Percentiles rank a stretch among this genome's conserved stretches.
These are phyloP conservation scores for Pammene aurita DNA, from an alignment of 2,888 invertebrate species.

Conservation along the genomic window DNA sequence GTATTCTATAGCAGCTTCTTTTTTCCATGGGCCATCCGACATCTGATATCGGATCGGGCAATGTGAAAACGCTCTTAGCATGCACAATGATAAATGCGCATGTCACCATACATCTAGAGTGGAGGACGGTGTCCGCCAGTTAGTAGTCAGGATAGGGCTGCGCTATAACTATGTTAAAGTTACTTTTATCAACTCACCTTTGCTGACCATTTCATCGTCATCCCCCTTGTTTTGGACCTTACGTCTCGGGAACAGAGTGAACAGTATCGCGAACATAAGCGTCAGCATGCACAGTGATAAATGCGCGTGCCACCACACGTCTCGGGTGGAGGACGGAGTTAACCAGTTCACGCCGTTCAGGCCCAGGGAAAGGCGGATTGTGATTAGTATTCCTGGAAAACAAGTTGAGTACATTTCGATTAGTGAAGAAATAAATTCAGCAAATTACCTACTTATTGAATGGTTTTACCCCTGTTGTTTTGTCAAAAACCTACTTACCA, in stretches of 20 bases:
- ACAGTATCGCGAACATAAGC: slow-evolving; percentile 70
- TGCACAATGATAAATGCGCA: slow-evolving; percentile 66
- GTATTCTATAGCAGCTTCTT: too few species aligned
- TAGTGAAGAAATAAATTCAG: too few species aligned
- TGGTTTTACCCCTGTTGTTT: too few species aligned
- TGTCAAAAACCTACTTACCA: slow-evolving; percentile 52
- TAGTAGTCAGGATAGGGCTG: too few species aligned
- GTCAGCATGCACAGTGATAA: slow-evolving; percentile 66
- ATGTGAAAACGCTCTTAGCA: too few species aligned
- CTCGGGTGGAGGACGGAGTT: slow-evolving; percentile 54
- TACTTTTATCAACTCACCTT: background rate
- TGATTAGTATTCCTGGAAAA: slow-evolving; percentile 69
- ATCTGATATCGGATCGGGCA: too few species aligned
- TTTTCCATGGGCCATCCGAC: too few species aligned
- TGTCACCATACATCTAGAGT: slow-evolving; percentile 68
- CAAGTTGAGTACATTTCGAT: background rate
- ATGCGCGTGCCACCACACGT: slow-evolving; percentile 74
- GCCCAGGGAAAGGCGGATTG: slow-evolving; percentile 71
- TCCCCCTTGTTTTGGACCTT: slow-evolving; percentile 56
- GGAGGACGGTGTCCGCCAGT: slow-evolving; percentile 63
- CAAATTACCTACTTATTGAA: too few species aligned
- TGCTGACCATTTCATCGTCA: slow-evolving; percentile 35
- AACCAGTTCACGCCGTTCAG: slow-evolving; percentile 68
- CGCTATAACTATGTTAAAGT: too few species aligned
- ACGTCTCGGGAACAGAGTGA: slow-evolving; percentile 65